Evolutionary conservation across 1,140 invertebrate genomes (phyloP).

Genomic region (Saccostrea cuccullata): DNA sequence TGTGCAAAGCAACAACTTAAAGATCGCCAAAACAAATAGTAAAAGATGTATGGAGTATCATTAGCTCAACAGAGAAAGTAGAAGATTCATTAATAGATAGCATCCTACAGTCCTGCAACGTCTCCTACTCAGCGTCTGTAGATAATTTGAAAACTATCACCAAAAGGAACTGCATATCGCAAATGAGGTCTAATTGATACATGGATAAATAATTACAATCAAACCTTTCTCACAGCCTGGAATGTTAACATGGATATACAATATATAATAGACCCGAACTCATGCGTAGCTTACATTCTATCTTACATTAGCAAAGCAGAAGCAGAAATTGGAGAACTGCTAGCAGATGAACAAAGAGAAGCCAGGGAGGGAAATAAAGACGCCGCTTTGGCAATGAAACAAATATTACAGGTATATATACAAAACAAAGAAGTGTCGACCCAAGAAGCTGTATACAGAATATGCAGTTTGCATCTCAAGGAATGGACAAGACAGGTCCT

Average conservation of each 20-base stretch:
- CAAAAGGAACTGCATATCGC: conserved; percentile 39
- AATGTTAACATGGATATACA: conserved; percentile 57
- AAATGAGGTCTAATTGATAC: conserved; percentile 43
- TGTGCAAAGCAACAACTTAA: too few relatives aligned
- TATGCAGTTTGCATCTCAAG: conserved; percentile 41
- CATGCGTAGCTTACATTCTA: conserved; percentile 50
- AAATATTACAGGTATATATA: conserved; percentile 48
- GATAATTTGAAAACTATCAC: conserved; percentile 12
- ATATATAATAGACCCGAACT: conserved; percentile 46
- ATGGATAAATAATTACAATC: conserved; percentile 54
- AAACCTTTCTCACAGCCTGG: conserved; percentile 42
- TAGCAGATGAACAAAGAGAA: conserved; percentile 38
- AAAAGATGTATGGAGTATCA: too few relatives aligned
- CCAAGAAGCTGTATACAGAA: conserved; percentile 53
- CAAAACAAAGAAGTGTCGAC: conserved; percentile 49
- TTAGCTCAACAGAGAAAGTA: too few relatives aligned
- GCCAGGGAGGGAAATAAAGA: conserved; percentile 44
- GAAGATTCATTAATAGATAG: neutral
- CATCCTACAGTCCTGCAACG: neutral
- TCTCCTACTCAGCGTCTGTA: conserved; percentile 36
- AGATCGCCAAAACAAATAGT: too few relatives aligned
- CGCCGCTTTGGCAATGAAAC: conserved; percentile 44
- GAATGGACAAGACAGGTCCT: conserved; percentile 47
- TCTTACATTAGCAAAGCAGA: conserved; percentile 53
- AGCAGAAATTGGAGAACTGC: conserved; percentile 43